A percentile compares a stretch with the other conserved stretches of the same genome.
Evolutionary conservation across 2,797 vertebrate species (phyloP).

Genomic region (Amniataba percoides): DNA sequence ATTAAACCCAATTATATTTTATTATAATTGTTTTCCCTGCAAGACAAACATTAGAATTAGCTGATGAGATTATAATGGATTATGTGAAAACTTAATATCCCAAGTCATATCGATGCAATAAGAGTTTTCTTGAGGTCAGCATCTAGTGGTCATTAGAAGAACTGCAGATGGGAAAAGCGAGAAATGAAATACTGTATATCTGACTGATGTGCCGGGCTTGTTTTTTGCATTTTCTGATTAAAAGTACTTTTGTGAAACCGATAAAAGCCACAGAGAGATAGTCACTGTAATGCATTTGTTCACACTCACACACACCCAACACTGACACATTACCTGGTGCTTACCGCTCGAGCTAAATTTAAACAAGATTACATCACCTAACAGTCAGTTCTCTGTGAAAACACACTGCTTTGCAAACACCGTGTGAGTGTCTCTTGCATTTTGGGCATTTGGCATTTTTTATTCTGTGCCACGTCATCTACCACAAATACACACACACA

Average conservation of each 20-base stretch:
- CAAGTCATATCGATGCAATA: background rate
- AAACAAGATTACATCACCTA: slow-evolving; percentile 57
- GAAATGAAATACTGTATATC: slow-evolving; percentile 8
- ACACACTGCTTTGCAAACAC: slow-evolving; percentile 24
- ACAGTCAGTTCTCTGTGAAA: slow-evolving; percentile 45
- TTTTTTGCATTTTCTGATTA: slow-evolving; percentile 14
- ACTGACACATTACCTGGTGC: slow-evolving; percentile 42
- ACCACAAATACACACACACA: slow-evolving; percentile 29
- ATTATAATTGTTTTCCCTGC: background rate
- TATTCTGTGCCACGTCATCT: slow-evolving; percentile 33
- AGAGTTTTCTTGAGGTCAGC: background rate
- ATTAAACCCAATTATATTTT: no score
- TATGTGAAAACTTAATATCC: background rate
- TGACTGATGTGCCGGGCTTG: slow-evolving; percentile 15
- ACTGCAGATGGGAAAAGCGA: background rate
- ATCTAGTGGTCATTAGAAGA: slow-evolving; percentile 28
- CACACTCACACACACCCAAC: slow-evolving; percentile 11
- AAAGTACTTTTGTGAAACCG: background rate
- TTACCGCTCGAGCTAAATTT: slow-evolving; percentile 28
- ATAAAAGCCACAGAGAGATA: slow-evolving; percentile 18
- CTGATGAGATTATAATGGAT: background rate
- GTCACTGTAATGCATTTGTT: slow-evolving; percentile 9
- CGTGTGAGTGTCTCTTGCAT: slow-evolving; percentile 37
- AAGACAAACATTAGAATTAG: background rate
- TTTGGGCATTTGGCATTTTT: slow-evolving; percentile 36